phyloP scores from a whole-genome alignment of 2,888 invertebrate species.

The Koerneria pararmatus region DNA sequence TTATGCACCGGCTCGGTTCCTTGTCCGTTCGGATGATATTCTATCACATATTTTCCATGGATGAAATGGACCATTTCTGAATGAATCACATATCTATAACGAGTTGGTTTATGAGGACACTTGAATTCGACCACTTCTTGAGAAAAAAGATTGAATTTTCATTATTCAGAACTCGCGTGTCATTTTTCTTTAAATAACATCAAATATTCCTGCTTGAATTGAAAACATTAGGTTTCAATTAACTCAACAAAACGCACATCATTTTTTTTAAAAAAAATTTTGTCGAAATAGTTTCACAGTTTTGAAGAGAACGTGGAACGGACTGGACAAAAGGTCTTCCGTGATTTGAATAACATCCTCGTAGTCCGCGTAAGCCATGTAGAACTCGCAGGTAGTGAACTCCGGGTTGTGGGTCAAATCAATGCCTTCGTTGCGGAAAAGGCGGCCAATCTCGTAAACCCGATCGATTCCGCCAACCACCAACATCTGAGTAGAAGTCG shows the following conservation, averaged over 20 bases:
- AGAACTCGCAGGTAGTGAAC: constrained; percentile 98
- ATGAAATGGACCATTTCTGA: constrained; percentile 85
- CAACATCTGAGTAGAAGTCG: constrained; percentile 77
- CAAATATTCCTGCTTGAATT: neutral
- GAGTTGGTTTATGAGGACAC: neutral
- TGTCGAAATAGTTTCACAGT: neutral
- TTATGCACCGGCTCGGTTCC: constrained; percentile 75
- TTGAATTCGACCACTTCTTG: neutral
- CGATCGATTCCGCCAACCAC: constrained; percentile 95
- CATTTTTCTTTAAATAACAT: neutral
- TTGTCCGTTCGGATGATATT: constrained; percentile 76
- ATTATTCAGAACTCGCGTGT: neutral
- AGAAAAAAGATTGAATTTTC: neutral
- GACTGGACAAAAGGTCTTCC: constrained; percentile 79
- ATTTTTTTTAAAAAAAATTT: no score
- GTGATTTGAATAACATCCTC: constrained; percentile 88
- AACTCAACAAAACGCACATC: no score
- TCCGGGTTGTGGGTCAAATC: constrained; percentile 98
- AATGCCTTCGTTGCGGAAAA: constrained; percentile 97
- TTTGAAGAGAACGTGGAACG: constrained; percentile 15
- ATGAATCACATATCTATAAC: constrained; percentile 26
- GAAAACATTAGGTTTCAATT: no score
- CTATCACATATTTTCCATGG: constrained; percentile 82
- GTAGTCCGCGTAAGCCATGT: constrained; percentile 99
- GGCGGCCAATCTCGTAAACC: constrained; percentile 74